Evolutionary conservation across 2,797 vertebrate species (phyloP).

Genomic region (Ctenopoma kingsleyae): DNA sequence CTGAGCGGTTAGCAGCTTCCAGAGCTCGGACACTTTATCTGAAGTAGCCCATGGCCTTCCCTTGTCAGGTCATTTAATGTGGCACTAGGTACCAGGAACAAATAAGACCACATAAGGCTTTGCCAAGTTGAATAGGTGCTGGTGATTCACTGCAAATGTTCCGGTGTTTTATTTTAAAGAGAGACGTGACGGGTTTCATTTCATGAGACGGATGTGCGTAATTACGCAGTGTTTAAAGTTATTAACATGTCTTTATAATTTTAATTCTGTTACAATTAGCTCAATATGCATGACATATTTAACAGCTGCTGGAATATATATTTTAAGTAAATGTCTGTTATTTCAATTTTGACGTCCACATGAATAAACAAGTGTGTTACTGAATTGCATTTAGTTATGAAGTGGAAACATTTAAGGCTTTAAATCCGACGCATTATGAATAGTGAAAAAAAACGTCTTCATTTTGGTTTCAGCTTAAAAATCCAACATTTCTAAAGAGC

Average conservation of each 20-base stretch:
- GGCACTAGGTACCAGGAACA: slow-evolving; percentile 67
- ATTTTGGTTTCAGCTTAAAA: not conserved
- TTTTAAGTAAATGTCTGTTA: not conserved
- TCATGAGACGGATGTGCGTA: slow-evolving; percentile 45
- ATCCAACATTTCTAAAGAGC: not conserved
- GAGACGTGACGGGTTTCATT: slow-evolving; percentile 4
- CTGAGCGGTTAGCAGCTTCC: slow-evolving; percentile 76
- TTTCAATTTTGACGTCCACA: not conserved
- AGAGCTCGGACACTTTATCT: slow-evolving; percentile 81
- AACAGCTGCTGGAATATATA: slow-evolving; percentile 1
- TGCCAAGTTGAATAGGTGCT: slow-evolving; percentile 62
- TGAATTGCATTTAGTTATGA: not conserved
- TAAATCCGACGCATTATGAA: not conserved
- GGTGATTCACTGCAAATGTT: slow-evolving; percentile 54
- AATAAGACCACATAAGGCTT: slow-evolving; percentile 59
- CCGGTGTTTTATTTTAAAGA: slow-evolving; percentile 51
- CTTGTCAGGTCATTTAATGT: slow-evolving; percentile 82
- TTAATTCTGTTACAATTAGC: not conserved
- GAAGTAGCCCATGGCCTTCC: slow-evolving; percentile 77
- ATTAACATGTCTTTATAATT: not conserved
- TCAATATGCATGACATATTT: not conserved
- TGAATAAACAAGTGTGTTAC: not conserved
- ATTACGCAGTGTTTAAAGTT: slow-evolving; percentile 51
- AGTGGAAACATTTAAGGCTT: not conserved
- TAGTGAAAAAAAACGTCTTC: not conserved